phyloP scores from a whole-genome alignment of 2,888 invertebrate species.

The Troides helena region DNA sequence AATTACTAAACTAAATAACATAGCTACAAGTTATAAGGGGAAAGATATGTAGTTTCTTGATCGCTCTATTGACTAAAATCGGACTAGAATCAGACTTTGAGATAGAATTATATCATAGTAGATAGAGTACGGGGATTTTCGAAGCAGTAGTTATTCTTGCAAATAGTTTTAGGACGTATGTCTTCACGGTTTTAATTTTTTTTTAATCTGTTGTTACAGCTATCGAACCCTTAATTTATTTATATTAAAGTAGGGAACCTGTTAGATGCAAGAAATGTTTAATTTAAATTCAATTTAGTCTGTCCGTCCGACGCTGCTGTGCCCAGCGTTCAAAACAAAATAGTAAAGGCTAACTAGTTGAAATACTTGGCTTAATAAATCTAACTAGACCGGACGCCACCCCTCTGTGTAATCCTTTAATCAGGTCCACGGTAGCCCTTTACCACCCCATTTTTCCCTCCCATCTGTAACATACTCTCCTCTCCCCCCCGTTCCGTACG shows the following conservation, averaged over 20 bases:
- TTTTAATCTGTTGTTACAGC: not conserved
- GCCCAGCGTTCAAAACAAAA: slow-evolving; percentile 26
- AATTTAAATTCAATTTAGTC: slow-evolving; percentile 31
- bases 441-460: slow-evolving; percentile 77
- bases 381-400: slow-evolving; percentile 77
- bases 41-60: too few relatives aligned
- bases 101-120: too few relatives aligned
- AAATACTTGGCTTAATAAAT: slow-evolving; percentile 78
- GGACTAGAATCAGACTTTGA: too few relatives aligned
- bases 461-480: slow-evolving; percentile 53
- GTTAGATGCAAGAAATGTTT: slow-evolving; percentile 29
- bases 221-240: not conserved
- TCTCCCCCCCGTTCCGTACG: slow-evolving; percentile 41
- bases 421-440: slow-evolving; percentile 77
- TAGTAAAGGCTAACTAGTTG: slow-evolving; percentile 63
- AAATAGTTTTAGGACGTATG: not conserved
- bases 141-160: too few relatives aligned
- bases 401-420: slow-evolving; percentile 77
- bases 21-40: too few relatives aligned
- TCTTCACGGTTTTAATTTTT: not conserved
- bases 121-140: too few relatives aligned
- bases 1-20: too few relatives aligned
- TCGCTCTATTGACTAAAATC: too few relatives aligned
- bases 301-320: slow-evolving; percentile 16
- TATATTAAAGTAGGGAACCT: not conserved